Conservation (phyloP, 2,113 vertebrate genomes). For the Rhipidura dahli region DNA sequence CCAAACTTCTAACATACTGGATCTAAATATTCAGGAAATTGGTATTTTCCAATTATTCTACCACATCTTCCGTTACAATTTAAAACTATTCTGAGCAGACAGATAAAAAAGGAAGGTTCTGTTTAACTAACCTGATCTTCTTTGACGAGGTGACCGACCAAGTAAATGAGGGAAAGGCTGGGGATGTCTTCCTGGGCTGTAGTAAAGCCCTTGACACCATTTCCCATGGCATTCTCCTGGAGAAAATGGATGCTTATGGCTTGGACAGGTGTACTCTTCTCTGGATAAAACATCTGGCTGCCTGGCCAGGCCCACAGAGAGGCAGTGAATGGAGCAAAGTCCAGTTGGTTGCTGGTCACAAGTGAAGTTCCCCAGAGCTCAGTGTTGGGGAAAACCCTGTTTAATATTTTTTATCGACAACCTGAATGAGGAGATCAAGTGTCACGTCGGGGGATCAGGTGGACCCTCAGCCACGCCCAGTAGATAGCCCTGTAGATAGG, state of each 20-base stretch:
- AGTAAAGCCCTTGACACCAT: not conserved
- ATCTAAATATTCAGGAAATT: not conserved
- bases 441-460: no score
- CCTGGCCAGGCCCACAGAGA: no score
- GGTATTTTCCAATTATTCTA: not conserved
- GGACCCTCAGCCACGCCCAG: no score
- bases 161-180: not conserved
- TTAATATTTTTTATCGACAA: not conserved
- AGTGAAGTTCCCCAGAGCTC: not conserved
- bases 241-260: not conserved
- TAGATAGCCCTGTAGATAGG: no score
- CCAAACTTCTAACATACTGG: not conserved
- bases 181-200: not conserved
- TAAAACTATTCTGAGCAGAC: not conserved
- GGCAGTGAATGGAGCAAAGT: not conserved
- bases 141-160: not conserved
- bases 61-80: not conserved
- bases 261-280: not conserved
- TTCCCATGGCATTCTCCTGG: not conserved
- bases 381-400: fast-evolving
- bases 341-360: not conserved
- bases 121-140: not conserved
- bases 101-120: not conserved
- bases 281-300: not conserved
- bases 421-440: not conserved